These are phyloP conservation scores for Miltochrista miniata DNA, from an alignment of 2,888 invertebrate genomes.

Conservation along the genomic window DNA sequence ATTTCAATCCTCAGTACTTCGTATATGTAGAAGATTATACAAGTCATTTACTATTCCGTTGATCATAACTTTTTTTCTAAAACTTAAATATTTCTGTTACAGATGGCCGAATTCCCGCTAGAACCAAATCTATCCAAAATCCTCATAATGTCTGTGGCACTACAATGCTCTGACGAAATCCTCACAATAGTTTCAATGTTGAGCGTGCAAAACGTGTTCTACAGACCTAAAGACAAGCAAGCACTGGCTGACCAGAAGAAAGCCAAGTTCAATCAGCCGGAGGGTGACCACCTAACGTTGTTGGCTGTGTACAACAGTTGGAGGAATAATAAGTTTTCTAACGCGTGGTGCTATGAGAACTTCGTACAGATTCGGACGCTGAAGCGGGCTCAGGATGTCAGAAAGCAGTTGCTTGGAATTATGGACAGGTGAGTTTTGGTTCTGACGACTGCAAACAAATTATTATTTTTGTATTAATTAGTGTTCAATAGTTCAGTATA, in stretches of 20 bases:
- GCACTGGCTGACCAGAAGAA: constrained; percentile 99
- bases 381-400: constrained; percentile 98
- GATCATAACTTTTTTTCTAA: no score
- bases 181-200: constrained; percentile 99
- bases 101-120: constrained; percentile 99
- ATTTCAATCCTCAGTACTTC: no score
- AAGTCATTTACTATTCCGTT: no score
- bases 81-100: constrained; percentile 24
- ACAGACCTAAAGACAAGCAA: constrained; percentile 96
- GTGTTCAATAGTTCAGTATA: no score
- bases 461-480: no score
- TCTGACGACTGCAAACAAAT: no score
- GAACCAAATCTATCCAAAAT: constrained; percentile 99
- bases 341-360: constrained; percentile 99
- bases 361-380: constrained; percentile 98
- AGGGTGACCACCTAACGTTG: constrained; percentile 98
- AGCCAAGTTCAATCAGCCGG: constrained; percentile 99
- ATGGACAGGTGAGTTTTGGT: constrained; percentile 90
- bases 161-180: constrained; percentile 99
- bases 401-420: constrained; percentile 98
- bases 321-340: constrained; percentile 99
- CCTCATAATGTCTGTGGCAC: constrained; percentile 99
- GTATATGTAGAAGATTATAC: no score
- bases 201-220: constrained; percentile 99
- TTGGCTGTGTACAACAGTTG: constrained; percentile 99